Conservation (phyloP, 2,113 vertebrate genomes). For the Psephotus haematonotus region DNA sequence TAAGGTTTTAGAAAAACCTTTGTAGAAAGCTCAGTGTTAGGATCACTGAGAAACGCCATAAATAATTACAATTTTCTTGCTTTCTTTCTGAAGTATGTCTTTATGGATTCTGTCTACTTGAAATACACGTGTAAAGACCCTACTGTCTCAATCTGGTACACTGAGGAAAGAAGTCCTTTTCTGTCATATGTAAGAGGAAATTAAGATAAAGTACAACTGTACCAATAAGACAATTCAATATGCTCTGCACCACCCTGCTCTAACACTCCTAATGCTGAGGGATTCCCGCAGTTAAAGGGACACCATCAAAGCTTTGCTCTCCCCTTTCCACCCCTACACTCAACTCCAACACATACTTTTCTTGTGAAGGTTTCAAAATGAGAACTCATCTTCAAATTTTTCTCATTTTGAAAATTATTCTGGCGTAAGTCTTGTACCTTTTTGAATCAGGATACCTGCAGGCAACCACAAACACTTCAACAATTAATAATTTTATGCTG, state of each 20-base stretch:
- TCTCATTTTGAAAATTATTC: no score
- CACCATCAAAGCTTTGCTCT: not conserved
- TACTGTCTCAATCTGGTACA: not conserved
- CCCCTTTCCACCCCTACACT: not conserved
- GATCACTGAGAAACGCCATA: not conserved
- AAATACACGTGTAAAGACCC: not conserved
- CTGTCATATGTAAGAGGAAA: not conserved
- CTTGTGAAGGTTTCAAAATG: not conserved
- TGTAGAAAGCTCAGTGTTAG: not conserved
- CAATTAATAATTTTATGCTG: not conserved
- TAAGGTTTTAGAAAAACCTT: not conserved
- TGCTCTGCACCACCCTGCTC: not conserved
- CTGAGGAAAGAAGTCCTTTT: not conserved
- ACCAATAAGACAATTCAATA: not conserved
- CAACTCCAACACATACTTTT: not conserved
- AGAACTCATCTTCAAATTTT: not conserved
- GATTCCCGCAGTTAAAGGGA: not conserved
- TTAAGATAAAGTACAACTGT: not conserved
- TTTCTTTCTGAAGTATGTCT: not conserved
- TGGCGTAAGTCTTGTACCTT: rapidly evolving
- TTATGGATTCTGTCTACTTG: not conserved
- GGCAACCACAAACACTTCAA: not conserved
- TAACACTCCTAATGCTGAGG: not conserved
- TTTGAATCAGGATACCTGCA: not conserved
- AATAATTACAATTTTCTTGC: not conserved